Evolutionary conservation across 2,797 vertebrate genomes (phyloP), one percentile per base, ranked within the genome.

Genomic region (Parambassis ranga): DNA sequence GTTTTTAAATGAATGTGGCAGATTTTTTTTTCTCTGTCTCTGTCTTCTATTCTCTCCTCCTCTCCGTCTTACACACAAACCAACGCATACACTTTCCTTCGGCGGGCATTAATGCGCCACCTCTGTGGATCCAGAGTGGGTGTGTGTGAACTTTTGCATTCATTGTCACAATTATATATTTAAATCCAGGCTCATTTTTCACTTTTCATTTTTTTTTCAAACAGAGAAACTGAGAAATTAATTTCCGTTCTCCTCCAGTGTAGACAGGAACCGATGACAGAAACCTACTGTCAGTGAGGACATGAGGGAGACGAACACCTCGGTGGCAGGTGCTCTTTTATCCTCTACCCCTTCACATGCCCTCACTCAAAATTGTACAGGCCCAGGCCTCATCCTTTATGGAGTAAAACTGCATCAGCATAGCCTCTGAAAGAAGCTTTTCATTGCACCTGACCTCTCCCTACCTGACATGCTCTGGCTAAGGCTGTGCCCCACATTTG

Each of bases 141-240:
- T 42, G 50, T 58, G 57, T 74, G 41, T 60, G 68, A 81, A 81
- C 48, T 50, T 70, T 58, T 79, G 51, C 60, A 67, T 83, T 77
- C 39, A 81, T 75, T 81, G 73, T 84, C 61, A 80, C 35, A 84
- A 81, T 87, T 74, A 63, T 57, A 72, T 52, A 83, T 85, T 79
- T 68, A 74, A 78, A 75, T 75, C 43, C 35, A 4, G 13, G 56
- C 47, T 66, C 42, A 24, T 70, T 46, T 58, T 69, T 65, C 27
- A 52, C 18, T 37, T 53, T 16, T 26, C 35, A 52, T 23, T 57
- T 47, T 18, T 24, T 30, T 13, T 22, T 47, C 6, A 30, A 49
- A 20, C 13, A n/a, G 22, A 44, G 42, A 53, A 73, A 69, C 36
- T 58, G 55, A 84, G 47, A 59, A 84, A 79, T 77, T 72, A 44